Evolutionary conservation across 1,140 invertebrate species (phyloP), one percentile per base, ranked within the genome.

Genomic region (Agraylea sexmaculata): DNA sequence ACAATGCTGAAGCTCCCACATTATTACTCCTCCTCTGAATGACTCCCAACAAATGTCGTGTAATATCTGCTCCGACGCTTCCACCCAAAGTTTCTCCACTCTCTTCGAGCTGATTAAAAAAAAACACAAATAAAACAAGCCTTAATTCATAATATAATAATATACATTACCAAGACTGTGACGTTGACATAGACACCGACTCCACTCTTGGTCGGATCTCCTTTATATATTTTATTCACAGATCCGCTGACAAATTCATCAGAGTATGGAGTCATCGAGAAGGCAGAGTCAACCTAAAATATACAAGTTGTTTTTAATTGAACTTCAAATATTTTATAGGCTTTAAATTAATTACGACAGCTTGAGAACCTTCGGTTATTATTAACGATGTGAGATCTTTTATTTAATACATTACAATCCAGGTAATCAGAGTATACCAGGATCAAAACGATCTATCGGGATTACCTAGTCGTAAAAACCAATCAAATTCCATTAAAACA

Each of bases 241-340:
- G 73, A 70, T 1, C 80, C 75, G 20, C 82, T 80, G 47, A 91
- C 73, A 53, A 87, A 91, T 46, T 85, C 80, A 51, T 86, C 80
- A 1, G 83, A 83, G 48, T 88, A 84, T 1, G 83, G 83, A 2
- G 87, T 90, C 80, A 89, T 87, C 0, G 82, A 84, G 73, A 90
- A 84, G 1, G 85, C 82, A 2, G 86, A 87, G 56, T 88, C 83
- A 51, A 90, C 70, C 85, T 89, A 52, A 28, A 55, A 55, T 47
- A 21, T 32, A 32, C n/a, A n/a, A n/a, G n/a, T n/a, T n/a, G n/a
- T n/a, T n/a, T n/a, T n/a, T n/a, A n/a, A n/a, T n/a, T n/a, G n/a
- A n/a, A n/a, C n/a, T n/a, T n/a, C n/a, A n/a, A n/a, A n/a, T n/a
- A n/a, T n/a, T n/a, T n/a, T n/a, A n/a, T n/a, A n/a, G n/a, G n/a